Conservation (phyloP, 2,888 invertebrate species). For the Rhodophaea formosa region DNA sequence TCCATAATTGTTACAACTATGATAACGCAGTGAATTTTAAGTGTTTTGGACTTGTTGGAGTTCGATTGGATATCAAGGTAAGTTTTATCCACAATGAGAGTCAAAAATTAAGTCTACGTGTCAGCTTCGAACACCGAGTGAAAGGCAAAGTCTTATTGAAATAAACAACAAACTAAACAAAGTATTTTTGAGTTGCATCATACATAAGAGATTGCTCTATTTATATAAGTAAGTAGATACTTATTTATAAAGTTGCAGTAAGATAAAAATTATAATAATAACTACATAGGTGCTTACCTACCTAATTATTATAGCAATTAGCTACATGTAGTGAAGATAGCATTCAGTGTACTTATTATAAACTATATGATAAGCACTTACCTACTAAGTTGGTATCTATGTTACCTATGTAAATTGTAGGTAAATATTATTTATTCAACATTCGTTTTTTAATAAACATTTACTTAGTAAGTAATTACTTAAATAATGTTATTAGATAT, state of each 20-base stretch:
- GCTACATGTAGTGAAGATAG: background rate
- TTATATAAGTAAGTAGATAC: background rate
- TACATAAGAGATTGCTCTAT: conserved; percentile 1
- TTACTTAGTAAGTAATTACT: no score
- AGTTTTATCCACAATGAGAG: conserved; percentile 44
- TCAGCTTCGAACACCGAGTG: conserved; percentile 74
- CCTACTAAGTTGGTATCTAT: background rate
- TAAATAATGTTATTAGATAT: no score
- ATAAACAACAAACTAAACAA: conserved; percentile 40
- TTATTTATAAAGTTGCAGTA: background rate
- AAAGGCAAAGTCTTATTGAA: conserved; percentile 76
- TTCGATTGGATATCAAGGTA: conserved; percentile 53
- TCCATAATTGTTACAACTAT: conserved; percentile 46
- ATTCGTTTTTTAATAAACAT: no score
- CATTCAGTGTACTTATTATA: background rate
- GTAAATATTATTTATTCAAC: no score
- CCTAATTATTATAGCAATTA: background rate
- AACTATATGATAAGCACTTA: background rate
- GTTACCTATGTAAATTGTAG: background rate
- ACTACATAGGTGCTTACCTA: background rate
- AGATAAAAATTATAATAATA: background rate
- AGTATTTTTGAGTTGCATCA: conserved; percentile 12
- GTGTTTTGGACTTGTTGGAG: conserved; percentile 46
- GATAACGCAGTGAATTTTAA: conserved; percentile 60
- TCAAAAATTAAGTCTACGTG: conserved; percentile 70